Evolutionary conservation across 2,888 invertebrate species (phyloP), one percentile per base, ranked within the genome.

Genomic region (Cheilosia vernalis): DNA sequence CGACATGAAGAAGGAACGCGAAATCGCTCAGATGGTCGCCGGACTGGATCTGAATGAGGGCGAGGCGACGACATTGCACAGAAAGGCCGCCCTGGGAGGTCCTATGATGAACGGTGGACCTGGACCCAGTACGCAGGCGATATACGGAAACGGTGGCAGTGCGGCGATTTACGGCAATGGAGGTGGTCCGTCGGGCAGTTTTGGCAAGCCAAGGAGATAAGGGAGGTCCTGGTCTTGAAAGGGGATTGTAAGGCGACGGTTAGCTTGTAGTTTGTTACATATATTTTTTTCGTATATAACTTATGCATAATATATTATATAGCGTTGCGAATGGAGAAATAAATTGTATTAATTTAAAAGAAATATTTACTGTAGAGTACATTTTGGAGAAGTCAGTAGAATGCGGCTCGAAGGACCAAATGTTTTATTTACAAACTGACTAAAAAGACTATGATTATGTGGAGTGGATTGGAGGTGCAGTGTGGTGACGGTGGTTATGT

Each of bases 1-100:
- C 87, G 96, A 96, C 90, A 93, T 96, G 91, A 97, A 97, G 91
- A 97, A 97, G 91, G 97, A 97, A 92, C 94, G 97, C 3, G 97
- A 98, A 93, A 97, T 98, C 88, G 96, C 97, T 92, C 98, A 98
- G 93, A 95, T 98, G 95, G 96, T 98, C 87, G 97, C 97, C n/a
- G 98, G 97, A 21, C 93, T 98, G 88, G 97, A 96, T 89, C 93
- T 98, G 67, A 95, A 95, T 56, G 96, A 96, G 0, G 96, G 97
- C 82, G 88, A 89, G 2, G 95, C 96, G 87, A 92, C 90, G 13
- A 90, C 91, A n/a, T 83, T 91, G 73, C 92, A 92, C 42, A 89
- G 91, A 73, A 91, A 91, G 55, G 30, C 60, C 37, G 73, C 87
- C 24, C 90, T 89, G 40, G 87, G 88, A 49, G 87, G 88, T 1